Percentiles rank a stretch among this genome's conserved stretches.
Conservation (phyloP, 2,797 vertebrate species). For the Poeciliopsis gracilis region DNA sequence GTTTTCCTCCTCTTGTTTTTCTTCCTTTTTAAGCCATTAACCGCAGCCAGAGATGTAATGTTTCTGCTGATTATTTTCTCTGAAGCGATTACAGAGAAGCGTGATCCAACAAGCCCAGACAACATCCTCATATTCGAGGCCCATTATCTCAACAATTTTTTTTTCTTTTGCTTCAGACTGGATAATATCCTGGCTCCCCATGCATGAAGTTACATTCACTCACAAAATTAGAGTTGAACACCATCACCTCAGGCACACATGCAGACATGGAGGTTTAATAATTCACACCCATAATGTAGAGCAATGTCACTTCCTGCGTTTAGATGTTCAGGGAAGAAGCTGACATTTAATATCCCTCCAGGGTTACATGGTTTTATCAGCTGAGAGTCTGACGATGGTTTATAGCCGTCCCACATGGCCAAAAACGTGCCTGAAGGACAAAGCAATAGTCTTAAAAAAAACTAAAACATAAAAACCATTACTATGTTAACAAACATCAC, state of each 20-base stretch:
- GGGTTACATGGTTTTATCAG: constrained; percentile 3
- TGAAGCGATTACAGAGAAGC: constrained; percentile 28
- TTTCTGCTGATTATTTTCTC: constrained; percentile 33
- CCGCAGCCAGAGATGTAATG: constrained; percentile 17
- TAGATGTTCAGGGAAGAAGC: not conserved
- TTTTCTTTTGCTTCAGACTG: constrained; percentile 16
- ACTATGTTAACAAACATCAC: not conserved
- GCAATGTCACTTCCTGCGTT: not conserved
- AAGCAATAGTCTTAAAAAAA: not conserved
- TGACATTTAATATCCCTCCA: constrained; percentile 6
- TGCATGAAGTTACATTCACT: constrained; percentile 15
- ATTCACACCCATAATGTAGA: not conserved
- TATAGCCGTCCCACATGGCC: not conserved
- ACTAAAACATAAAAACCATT: not conserved
- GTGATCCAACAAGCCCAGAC: constrained; percentile 19
- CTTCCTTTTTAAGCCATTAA: not conserved
- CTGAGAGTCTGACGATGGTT: not conserved
- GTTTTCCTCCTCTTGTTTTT: constrained; percentile 10
- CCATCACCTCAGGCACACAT: not conserved
- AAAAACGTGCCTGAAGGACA: not conserved
- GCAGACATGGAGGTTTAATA: not conserved
- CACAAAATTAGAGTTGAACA: constrained; percentile 6
- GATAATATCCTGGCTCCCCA: constrained; percentile 32
- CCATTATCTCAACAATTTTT: constrained; percentile 21
- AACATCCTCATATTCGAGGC: constrained; percentile 21